These are phyloP conservation scores for Hirtodrosophila trivittata DNA, from an alignment of 2,888 invertebrate genomes.

Conservation along the genomic window DNA sequence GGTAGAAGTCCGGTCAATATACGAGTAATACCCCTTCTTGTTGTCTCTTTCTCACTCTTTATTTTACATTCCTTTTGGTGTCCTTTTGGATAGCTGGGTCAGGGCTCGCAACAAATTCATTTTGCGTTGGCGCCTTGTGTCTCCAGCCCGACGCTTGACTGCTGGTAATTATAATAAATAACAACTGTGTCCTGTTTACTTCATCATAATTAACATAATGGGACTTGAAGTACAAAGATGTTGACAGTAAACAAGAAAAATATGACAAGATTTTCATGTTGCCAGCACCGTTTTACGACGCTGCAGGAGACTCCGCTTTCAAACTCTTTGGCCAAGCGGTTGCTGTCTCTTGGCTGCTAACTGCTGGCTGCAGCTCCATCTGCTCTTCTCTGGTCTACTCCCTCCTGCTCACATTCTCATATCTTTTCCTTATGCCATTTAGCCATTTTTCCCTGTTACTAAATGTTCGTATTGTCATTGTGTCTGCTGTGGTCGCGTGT, in stretches of 20 bases:
- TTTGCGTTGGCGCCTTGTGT: constrained; percentile 54
- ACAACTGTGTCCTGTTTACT: constrained; percentile 80
- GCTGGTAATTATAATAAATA: constrained; percentile 79
- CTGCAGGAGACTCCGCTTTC: constrained; percentile 34
- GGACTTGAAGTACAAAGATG: constrained; percentile 79
- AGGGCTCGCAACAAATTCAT: constrained; percentile 64
- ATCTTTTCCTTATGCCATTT: constrained; percentile 38
- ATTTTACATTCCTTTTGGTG: not conserved
- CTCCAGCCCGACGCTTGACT: constrained; percentile 62
- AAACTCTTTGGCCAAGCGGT: constrained; percentile 54
- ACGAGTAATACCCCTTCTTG: too few relatives aligned
- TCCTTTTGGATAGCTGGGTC: constrained; percentile 15
- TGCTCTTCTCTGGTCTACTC: constrained; percentile 9
- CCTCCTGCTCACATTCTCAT: not conserved
- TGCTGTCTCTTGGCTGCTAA: not conserved
- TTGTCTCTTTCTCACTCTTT: not conserved
- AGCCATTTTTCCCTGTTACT: constrained; percentile 58
- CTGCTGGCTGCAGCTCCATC: constrained; percentile 16
- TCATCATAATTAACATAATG: constrained; percentile 80
- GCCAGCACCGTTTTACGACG: constrained; percentile 60
- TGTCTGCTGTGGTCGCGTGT: constrained; percentile 34
- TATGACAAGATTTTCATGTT: constrained; percentile 79
- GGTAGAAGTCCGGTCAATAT: constrained; percentile 32
- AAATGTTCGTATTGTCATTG: constrained; percentile 66
- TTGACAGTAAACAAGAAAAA: constrained; percentile 80